Percentiles rank a stretch among this genome's conserved stretches.
Conservation (phyloP, 1,140 invertebrate genomes). For the Drosophila ironensis region DNA sequence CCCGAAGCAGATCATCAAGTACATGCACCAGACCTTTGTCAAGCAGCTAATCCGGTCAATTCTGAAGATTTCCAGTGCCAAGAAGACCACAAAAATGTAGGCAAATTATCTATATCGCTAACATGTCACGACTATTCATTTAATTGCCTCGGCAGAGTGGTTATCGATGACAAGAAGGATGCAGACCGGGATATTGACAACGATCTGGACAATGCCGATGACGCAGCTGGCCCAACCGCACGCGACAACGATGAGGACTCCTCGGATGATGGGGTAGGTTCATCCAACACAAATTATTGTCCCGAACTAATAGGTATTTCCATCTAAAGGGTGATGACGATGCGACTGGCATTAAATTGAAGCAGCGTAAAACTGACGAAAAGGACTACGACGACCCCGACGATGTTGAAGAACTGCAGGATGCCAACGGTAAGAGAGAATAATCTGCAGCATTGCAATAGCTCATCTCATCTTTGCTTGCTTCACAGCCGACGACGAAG, state of each 20-base stretch:
- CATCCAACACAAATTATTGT: background rate
- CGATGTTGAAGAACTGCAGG: conserved; percentile 85
- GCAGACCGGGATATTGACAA: conserved; percentile 52
- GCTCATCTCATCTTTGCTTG: fast-evolving
- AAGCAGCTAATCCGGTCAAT: conserved; percentile 85
- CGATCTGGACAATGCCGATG: conserved; percentile 69
- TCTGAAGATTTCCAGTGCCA: conserved; percentile 76
- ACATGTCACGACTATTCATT: conserved; percentile 37
- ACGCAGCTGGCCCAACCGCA: conserved; percentile 8
- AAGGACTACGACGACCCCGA: conserved; percentile 92
- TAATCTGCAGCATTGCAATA: too few relatives aligned
- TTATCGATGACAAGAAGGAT: conserved; percentile 70
- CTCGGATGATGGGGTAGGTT: conserved; percentile 83
- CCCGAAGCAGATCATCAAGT: conserved; percentile 87
- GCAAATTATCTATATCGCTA: conserved; percentile 59
- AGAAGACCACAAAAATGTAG: conserved; percentile 60
- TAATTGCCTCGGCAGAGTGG: too few relatives aligned
- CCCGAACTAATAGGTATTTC: background rate
- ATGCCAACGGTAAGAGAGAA: conserved; percentile 73
- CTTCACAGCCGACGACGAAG: conserved; percentile 84
- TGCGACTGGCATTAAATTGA: conserved; percentile 84
- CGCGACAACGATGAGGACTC: conserved; percentile 75
- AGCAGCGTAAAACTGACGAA: conserved; percentile 85
- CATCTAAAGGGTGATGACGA: conserved; percentile 83
- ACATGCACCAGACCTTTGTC: conserved; percentile 87